phyloP scores from a whole-genome alignment of 2,888 invertebrate species.

The Ommatoiulus sabulosus region DNA sequence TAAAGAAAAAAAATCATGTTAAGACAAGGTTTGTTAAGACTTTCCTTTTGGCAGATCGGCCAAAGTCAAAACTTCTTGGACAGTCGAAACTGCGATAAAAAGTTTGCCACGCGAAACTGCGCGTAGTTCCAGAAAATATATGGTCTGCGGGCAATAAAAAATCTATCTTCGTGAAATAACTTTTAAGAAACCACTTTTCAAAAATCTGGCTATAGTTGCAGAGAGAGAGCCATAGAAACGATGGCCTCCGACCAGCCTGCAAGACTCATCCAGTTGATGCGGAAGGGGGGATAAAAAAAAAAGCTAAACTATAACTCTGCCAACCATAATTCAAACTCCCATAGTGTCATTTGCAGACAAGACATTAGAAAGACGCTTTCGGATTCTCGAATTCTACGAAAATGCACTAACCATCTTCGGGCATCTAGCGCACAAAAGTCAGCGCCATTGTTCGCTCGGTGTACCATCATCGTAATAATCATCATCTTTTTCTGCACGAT shows the following conservation, averaged over 20 bases:
- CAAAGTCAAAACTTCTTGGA: not conserved
- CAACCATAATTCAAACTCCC: conserved; percentile 26
- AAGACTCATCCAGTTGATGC: conserved; percentile 4
- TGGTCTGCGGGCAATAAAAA: conserved; percentile 31
- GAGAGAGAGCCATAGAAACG: not conserved
- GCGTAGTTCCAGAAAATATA: not conserved
- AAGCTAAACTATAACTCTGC: conserved; percentile 45
- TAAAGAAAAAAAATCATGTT: too few species aligned
- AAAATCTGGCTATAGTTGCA: conserved; percentile 20
- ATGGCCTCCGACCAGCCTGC: conserved; percentile 11
- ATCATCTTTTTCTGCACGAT: conserved; percentile 41
- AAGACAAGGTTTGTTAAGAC: too few species aligned
- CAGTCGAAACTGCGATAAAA: conserved; percentile 4
- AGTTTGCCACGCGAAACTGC: not conserved
- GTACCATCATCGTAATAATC: conserved; percentile 8
- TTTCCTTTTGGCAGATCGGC: too few species aligned
- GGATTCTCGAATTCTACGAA: conserved; percentile 32
- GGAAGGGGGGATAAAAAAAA: not conserved
- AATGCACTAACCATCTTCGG: conserved; percentile 21
- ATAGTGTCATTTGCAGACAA: conserved; percentile 30
- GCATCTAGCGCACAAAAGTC: not conserved
- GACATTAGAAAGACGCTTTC: conserved; percentile 30
- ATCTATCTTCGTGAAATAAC: conserved; percentile 47
- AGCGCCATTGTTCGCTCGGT: conserved; percentile 13
- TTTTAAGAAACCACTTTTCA: conserved; percentile 46